Percentiles rank a stretch among this genome's conserved stretches.
These are phyloP conservation scores for Marasmarcha lunaedactyla DNA, from an alignment of 2,888 invertebrate species.

Conservation along the genomic window DNA sequence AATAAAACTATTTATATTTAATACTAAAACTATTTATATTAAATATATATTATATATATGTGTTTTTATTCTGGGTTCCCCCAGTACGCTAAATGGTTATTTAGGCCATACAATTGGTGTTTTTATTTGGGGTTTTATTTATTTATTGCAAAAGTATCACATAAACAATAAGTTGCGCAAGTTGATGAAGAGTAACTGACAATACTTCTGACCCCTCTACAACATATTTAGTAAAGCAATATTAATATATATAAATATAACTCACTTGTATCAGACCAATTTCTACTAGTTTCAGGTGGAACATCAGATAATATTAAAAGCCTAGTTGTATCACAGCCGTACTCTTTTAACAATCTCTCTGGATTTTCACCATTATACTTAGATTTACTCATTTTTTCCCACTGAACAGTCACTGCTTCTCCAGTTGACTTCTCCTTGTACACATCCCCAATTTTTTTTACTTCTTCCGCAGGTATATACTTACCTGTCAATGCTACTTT, in stretches of 20 bases:
- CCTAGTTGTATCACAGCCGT: conserved; percentile 92
- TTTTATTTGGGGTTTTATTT: too few species aligned
- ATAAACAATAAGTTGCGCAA: too few species aligned
- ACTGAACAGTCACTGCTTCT: conserved; percentile 76
- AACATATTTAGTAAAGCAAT: neutral
- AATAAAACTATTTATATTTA: neutral
- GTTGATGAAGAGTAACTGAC: too few species aligned
- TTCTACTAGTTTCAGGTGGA: conserved; percentile 87
- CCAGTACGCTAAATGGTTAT: too few species aligned
- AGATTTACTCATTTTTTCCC: conserved; percentile 99
- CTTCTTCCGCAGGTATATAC: conserved; percentile 79
- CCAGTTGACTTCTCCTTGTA: conserved; percentile 75
- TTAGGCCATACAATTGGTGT: too few species aligned
- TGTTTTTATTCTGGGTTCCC: too few species aligned
- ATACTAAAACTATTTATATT: too few species aligned
- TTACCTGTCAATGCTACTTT: conserved; percentile 80
- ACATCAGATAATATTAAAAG: conserved; percentile 91
- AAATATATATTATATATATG: too few species aligned
- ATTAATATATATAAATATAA: too few species aligned
- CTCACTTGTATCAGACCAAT: conserved; percentile 90
- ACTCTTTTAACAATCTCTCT: conserved; percentile 78
- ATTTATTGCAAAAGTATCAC: too few species aligned
- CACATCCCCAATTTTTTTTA: conserved; percentile 69
- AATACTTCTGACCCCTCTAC: too few species aligned
- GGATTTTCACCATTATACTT: conserved; percentile 98